These are phyloP conservation scores for Chaetodon auriga DNA, from an alignment of 2,113 vertebrate genomes.

Conservation along the genomic window DNA sequence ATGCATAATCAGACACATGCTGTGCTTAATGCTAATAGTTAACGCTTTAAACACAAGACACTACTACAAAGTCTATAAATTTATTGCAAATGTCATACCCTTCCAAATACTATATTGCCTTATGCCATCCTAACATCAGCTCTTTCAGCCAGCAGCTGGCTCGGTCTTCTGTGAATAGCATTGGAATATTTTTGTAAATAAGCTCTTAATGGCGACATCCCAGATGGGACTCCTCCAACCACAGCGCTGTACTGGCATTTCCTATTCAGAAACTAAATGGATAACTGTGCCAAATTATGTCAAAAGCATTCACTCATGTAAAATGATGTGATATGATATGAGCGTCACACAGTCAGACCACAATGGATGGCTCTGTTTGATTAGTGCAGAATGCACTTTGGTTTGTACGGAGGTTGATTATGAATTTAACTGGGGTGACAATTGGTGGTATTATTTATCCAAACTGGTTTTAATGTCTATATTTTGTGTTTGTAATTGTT, in stretches of 20 bases:
- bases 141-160: conserved; percentile 7
- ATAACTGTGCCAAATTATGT: conserved; percentile 14
- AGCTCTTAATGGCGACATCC: conserved; percentile 15
- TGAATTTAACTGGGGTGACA: not conserved
- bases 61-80: conserved; percentile 5
- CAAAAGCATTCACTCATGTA: not conserved
- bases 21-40: not conserved
- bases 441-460: not conserved
- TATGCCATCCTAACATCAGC: conserved; percentile 13
- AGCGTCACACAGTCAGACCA: not conserved
- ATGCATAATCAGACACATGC: not conserved
- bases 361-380: not conserved
- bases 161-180: not conserved
- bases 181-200: conserved; percentile 16
- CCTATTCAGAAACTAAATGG: conserved; percentile 4
- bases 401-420: not conserved
- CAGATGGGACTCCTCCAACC: conserved; percentile 21
- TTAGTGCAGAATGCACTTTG: conserved; percentile 4
- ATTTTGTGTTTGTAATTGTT: not conserved
- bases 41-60: not conserved
- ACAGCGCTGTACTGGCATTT: conserved; percentile 12
- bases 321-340: not conserved
- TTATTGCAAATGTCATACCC: conserved; percentile 15
- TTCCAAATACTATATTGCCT: not conserved
- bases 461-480: not conserved